Evolutionary conservation across 1,140 invertebrate species (phyloP), one percentile per base, ranked within the genome.

Genomic region (Rhopalosiphum padi): DNA sequence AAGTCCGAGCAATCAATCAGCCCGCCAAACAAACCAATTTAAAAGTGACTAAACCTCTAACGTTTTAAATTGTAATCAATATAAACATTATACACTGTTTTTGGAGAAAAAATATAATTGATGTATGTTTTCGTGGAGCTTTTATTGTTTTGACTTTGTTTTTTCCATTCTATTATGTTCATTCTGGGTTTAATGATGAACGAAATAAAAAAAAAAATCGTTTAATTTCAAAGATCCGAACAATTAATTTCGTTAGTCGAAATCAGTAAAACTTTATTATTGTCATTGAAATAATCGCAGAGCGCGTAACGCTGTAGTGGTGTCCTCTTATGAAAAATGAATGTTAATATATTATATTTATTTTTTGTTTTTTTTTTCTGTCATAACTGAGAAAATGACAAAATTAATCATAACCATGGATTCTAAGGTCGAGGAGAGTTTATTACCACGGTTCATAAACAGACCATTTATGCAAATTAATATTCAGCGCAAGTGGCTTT

Each of bases 21-120:
- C 83, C 37, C 23, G 23, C 22, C 41, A 43, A 43, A 85, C 37
- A 41, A 43, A 85, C 83, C 83, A 43, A 85, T 85, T 85, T 85
- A 85, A 85, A 85, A 85, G 83, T 43, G 83, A 85, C 37, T 77
- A 77, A 77, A 77, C 60, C 30, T 41, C 37, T 85, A 43, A 85
- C 37, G 83, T 85, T 85, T 85, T 85, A 85, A 85, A 85, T 85
- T 85, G 23, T 85, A 85, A 41, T 43, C 83, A 85, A 85, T 85
- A 85, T 41, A 30, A 25, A 43, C 60, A 77, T 77, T 77, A 85
- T 85, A 85, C 83, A 85, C 83, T 85, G 83, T 85, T 85, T 22
- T 85, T 30, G 37, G 23, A 41, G 30, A 77, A 77, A 68, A 68
- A 77, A 77, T n/a, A 77, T 77, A 77, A 77, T 77, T 77, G 60